Evolutionary conservation across 2,888 invertebrate genomes (phyloP), one percentile per base, ranked within the genome.

Genomic region (Nomada hirtipes): DNA sequence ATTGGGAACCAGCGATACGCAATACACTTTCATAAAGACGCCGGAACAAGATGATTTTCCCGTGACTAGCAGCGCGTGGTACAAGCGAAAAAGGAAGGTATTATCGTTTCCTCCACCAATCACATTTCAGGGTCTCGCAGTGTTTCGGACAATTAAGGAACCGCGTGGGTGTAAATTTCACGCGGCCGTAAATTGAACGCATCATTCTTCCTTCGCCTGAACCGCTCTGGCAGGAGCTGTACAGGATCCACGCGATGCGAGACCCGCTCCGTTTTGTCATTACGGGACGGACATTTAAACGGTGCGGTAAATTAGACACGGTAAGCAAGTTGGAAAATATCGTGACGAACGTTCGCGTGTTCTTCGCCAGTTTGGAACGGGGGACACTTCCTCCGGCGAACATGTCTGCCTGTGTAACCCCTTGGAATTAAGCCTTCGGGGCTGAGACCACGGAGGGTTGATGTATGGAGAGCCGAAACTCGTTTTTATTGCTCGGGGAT

Each of bases 351-450:
- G 13, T 7, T 60, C 75, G 64, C 75, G 59, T 76, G 60, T 15
- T 44, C 44, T 13, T 60, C 20, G 18, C 13, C 29, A 29, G 64
- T 77, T 77, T 50, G 15, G 26, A 52, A 42, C 68, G 18, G n/a
- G 44, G 55, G 20, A 23, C 29, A 60, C n/a, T 67, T 52, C 59
- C 36, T 57, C 23, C 13, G 44, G 44, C 26, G 50, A 44, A 26
- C 20, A 53, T 53, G 59, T 59, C 53, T 50, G 65, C 65, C 10
- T 20, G 59, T 61, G 47, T 15, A 68, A 67, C 47, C 67, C 76
- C 36, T 61, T 61, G 60, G 76, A 76, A 75, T 61, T 44, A 76
- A 75, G 76, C 52, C 42, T 76, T 61, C 55, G 77, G 76, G 76
- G 75, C 64, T 59, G 75, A 76, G 42, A 74, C 44, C 65, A 42